A percentile compares a stretch with the other conserved stretches of the same genome.
These are phyloP conservation scores for Protomyctophum bolini DNA, from an alignment of 2,113 vertebrate genomes.

Conservation along the genomic window DNA sequence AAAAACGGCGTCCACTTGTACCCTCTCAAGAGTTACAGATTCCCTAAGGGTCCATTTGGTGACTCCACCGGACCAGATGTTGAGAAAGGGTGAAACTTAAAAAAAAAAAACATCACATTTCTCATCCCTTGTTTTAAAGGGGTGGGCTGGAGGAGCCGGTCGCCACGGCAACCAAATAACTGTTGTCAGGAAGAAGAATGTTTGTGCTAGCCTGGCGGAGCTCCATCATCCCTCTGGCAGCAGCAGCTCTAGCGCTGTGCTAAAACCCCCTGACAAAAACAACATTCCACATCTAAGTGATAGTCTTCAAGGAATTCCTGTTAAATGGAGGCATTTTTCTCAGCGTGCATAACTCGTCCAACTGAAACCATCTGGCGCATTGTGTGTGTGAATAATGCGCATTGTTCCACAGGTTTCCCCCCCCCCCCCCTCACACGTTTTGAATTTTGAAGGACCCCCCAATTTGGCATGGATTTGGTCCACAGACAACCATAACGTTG, in stretches of 20 bases:
- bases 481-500: no score
- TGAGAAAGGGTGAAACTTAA: constrained; percentile 5
- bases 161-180: constrained; percentile 68
- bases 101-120: constrained; percentile 46
- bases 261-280: constrained; percentile 75
- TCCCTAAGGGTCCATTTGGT: no score
- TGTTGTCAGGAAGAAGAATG: constrained; percentile 58
- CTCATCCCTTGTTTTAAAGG: constrained; percentile 62
- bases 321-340: constrained; percentile 70
- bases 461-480: no score
- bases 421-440: no score
- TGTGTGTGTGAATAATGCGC: constrained; percentile 34
- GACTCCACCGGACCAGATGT: no score
- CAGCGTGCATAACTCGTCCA: constrained; percentile 49
- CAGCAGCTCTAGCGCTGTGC: constrained; percentile 24
- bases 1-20: no score
- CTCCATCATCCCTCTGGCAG: constrained; percentile 70
- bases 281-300: constrained; percentile 71
- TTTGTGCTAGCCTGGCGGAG: constrained; percentile 58
- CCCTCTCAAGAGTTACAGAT: no score
- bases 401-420: constrained; percentile 19
- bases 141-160: constrained; percentile 62
- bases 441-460: no score
- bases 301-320: constrained; percentile 73
- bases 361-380: constrained; percentile 72